Conservation (phyloP, 2,113 vertebrate genomes). For the Orycteropus afer region DNA sequence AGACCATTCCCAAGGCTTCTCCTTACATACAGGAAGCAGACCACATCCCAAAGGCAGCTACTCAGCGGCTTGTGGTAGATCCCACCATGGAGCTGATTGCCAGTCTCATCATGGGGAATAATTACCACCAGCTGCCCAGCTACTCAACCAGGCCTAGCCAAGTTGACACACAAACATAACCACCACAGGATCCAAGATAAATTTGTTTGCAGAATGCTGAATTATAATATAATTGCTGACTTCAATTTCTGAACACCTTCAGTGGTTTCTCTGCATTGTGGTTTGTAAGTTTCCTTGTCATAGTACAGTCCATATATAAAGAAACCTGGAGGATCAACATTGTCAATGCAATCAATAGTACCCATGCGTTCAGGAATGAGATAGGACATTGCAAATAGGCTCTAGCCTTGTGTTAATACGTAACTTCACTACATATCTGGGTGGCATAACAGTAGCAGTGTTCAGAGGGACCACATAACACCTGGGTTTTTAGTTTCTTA, state of each 20-base stretch:
- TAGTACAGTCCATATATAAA: constrained; percentile 88
- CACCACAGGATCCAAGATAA: constrained; percentile 90
- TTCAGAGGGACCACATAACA: constrained; percentile 92
- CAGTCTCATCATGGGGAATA: too few species aligned
- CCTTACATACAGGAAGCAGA: too few species aligned
- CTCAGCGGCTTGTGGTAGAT: too few species aligned
- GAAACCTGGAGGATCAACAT: constrained; percentile 86
- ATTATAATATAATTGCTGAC: constrained; percentile 87
- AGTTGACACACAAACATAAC: too few species aligned
- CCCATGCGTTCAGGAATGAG: constrained; percentile 91
- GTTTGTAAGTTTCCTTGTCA: constrained; percentile 87
- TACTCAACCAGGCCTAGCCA: too few species aligned
- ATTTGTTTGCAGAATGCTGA: constrained; percentile 88
- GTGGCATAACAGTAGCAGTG: constrained; percentile 90
- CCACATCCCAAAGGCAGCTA: too few species aligned
- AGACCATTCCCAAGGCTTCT: too few species aligned
- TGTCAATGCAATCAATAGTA: constrained; percentile 90
- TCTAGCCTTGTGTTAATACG: constrained; percentile 90
- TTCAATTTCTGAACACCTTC: constrained; percentile 90
- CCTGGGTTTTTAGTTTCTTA: constrained; percentile 89
- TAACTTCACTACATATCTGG: constrained; percentile 89
- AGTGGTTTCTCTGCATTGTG: constrained; percentile 86
- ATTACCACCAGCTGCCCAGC: too few species aligned
- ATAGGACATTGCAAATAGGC: constrained; percentile 90
- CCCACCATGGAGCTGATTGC: too few species aligned